phyloP scores from a whole-genome alignment of 2,888 invertebrate genomes.

The Eulithis prunata region DNA sequence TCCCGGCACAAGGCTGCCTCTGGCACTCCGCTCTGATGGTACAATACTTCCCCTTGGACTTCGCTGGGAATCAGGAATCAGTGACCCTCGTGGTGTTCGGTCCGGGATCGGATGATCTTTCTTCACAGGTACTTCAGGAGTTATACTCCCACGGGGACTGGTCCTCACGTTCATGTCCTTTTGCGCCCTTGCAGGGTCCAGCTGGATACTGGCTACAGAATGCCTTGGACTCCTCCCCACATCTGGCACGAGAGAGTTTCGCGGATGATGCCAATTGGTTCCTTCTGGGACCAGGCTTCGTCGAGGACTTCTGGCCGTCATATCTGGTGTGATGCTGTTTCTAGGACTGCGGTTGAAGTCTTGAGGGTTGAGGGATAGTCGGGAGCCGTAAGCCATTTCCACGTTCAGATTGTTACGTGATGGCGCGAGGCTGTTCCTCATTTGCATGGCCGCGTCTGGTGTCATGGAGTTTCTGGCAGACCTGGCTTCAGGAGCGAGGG shows the following conservation, averaged over 20 bases:
- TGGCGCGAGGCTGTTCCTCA: slow-evolving; percentile 82
- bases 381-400: slow-evolving; percentile 81
- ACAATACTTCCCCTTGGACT: slow-evolving; percentile 86
- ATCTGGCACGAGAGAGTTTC: slow-evolving; percentile 85
- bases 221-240: slow-evolving; percentile 85
- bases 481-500: slow-evolving; percentile 81
- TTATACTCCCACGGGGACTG: slow-evolving; percentile 85
- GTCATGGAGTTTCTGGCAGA: slow-evolving; percentile 87
- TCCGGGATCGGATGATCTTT: slow-evolving; percentile 66
- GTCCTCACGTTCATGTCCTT: slow-evolving; percentile 81
- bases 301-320: slow-evolving; percentile 82
- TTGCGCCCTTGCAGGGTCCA: slow-evolving; percentile 72
- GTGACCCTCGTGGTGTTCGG: slow-evolving; percentile 84
- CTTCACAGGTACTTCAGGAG: slow-evolving; percentile 74
- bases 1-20: slow-evolving; percentile 72
- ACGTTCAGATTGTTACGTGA: slow-evolving; percentile 86
- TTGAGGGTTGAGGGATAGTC: slow-evolving; percentile 84
- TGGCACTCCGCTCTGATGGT: slow-evolving; percentile 77
- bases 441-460: slow-evolving; percentile 83
- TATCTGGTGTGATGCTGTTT: slow-evolving; percentile 78
- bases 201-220: slow-evolving; percentile 79
- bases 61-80: slow-evolving; percentile 83
- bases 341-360: slow-evolving; percentile 81
- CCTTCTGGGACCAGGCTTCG: slow-evolving; percentile 86
- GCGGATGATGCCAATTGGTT: slow-evolving; percentile 82